A percentile compares a stretch with the other conserved stretches of the same genome.
Conservation (phyloP, 2,888 invertebrate genomes). For the Nipponacmea schrenckii region DNA sequence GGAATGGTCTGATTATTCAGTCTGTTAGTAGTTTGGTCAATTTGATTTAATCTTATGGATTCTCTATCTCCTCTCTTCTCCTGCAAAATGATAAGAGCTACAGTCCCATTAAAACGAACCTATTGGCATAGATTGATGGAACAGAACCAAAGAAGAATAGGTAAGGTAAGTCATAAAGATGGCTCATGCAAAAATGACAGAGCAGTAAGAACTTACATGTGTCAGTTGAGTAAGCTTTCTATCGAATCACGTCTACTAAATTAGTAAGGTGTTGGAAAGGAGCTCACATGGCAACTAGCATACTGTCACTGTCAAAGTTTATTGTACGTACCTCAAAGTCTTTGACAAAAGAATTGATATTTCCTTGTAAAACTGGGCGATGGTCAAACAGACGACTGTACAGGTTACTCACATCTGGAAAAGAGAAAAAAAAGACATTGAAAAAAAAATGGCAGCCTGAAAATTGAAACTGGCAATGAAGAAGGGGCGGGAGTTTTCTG, state of each 20-base stretch:
- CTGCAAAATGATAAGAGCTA: background rate
- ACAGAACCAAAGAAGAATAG: too few species aligned
- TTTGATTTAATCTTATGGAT: background rate
- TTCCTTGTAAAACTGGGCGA: slow-evolving; percentile 84
- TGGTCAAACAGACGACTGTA: slow-evolving; percentile 89
- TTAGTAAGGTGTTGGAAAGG: too few species aligned
- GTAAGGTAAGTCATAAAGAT: background rate
- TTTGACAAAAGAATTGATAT: slow-evolving; percentile 83
- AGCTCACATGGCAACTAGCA: too few species aligned
- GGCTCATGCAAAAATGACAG: background rate
- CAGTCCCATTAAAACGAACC: too few species aligned
- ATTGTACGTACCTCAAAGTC: slow-evolving; percentile 81
- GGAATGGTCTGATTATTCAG: background rate
- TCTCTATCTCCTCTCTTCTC: background rate
- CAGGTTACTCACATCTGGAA: slow-evolving; percentile 81
- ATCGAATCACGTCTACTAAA: too few species aligned
- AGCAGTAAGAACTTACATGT: background rate
- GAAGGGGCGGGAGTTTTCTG: too few species aligned
- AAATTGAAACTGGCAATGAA: too few species aligned
- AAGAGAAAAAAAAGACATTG: slow-evolving; percentile 9
- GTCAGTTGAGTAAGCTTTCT: too few species aligned
- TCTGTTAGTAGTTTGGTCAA: background rate
- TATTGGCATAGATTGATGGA: too few species aligned
- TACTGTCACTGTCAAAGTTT: too few species aligned
- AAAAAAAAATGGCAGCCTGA: too few species aligned